Conservation (phyloP, 2,888 invertebrate species). For the Vannuccia rotundouncinata region DNA sequence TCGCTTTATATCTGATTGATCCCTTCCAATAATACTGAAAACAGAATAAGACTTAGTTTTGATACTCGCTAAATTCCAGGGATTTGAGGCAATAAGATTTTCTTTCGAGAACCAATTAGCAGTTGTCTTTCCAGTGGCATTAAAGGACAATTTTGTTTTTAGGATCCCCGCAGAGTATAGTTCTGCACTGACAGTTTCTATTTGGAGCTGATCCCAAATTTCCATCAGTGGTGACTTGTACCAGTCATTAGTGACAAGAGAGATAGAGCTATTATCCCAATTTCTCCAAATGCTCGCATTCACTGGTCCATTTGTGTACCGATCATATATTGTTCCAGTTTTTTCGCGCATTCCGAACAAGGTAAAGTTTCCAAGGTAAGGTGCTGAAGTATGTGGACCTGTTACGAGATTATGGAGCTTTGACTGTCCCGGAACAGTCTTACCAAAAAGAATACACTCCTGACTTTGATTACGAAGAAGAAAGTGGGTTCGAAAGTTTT, state of each 20-base stretch:
- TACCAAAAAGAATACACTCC: no score
- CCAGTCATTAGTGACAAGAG: neutral
- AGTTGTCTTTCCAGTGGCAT: neutral
- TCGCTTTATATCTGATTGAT: neutral
- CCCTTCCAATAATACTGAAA: neutral
- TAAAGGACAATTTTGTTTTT: neutral
- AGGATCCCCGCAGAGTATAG: neutral
- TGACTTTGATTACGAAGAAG: no score
- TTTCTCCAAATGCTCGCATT: neutral
- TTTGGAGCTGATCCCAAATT: neutral
- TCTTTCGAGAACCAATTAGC: neutral
- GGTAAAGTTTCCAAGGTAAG: no score
- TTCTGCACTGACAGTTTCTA: neutral
- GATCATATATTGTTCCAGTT: neutral
- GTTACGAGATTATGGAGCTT: no score
- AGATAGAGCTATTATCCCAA: neutral
- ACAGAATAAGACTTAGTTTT: neutral
- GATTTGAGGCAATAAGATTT: neutral
- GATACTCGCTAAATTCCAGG: neutral
- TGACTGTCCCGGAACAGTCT: no score
- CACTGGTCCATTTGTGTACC: neutral
- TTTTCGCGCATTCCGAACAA: neutral
- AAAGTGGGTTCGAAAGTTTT: no score
- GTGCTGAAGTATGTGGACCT: no score
- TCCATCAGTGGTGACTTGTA: neutral